Base-by-base conservation (phyloP, 2,888 invertebrate species). In the Blomia tropicalis region DNA sequence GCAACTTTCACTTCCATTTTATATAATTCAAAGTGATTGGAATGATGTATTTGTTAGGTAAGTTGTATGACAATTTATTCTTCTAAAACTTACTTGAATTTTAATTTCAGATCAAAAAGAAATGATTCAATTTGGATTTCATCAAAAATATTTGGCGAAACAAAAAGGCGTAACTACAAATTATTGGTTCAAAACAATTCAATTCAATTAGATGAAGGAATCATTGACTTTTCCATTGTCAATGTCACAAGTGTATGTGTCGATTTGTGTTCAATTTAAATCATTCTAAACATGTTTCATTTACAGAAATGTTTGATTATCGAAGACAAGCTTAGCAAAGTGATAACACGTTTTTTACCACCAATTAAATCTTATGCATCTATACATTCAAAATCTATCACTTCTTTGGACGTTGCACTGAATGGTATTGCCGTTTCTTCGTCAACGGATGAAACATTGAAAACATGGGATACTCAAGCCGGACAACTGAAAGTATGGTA, bases 401-500 rank as follows among this genome's bases (percentile, higher is more conserved):
- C n/a, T 47, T 3, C 56, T 19, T 36, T 56, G 31, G 56, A 56
- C 23, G 31, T 56, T 19, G 56, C 56, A 22, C 56, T 30, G 7
- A 56, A 11, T 22, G 56, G 56, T 19, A 56, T 56, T 27, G 56
- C 56, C 23, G 56, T 56, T n/a, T 56, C 56, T n/a, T n/a, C n/a
- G n/a, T 56, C 56, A 2, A 56, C n/a, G 2, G 56, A 56, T 30
- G 31, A 23, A 19, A 36, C 56, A 23, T n/a, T 36, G 32, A 56
- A 56, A 56, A 25, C 29, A 22, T 56, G 56, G 56, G 56, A 56
- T 36, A 56, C 56, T 29, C 19, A 19, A n/a, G 29, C 2, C 14
- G 29, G 59, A 22, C 51, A 47, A 47, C 7, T 25, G 7, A 47
- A 47, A 19, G 51, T 47, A 11, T 47, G 51, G n/a, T 14, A 11